Conservation (phyloP, 2,888 invertebrate species). For the Pandemis heparana region DNA sequence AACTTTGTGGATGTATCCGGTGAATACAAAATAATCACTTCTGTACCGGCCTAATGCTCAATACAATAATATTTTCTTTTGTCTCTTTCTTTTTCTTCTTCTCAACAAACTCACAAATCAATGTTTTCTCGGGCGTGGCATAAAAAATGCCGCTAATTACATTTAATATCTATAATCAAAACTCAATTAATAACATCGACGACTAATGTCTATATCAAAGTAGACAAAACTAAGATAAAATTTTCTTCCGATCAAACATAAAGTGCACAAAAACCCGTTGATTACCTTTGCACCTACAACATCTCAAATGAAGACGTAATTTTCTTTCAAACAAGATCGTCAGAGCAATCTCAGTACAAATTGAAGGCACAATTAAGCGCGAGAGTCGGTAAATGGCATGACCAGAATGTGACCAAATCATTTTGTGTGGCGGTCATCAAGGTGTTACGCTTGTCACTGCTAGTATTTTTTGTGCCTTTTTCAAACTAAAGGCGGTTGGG, state of each 20-base stretch:
- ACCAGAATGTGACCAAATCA: slow-evolving; percentile 79
- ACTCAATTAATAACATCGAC: background rate
- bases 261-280: background rate
- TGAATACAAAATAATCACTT: too few relatives aligned
- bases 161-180: too few relatives aligned
- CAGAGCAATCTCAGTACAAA: slow-evolving; percentile 33
- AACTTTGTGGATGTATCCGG: too few relatives aligned
- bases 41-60: too few relatives aligned
- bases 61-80: too few relatives aligned
- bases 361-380: slow-evolving; percentile 33
- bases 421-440: slow-evolving; percentile 73
- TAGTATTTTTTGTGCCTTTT: slow-evolving; percentile 16
- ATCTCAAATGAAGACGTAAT: slow-evolving; percentile 19
- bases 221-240: background rate
- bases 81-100: too few relatives aligned
- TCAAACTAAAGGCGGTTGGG: slow-evolving; percentile 3
- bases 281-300: background rate
- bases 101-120: too few relatives aligned
- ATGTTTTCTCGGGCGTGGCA: too few relatives aligned
- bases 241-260: background rate
- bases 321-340: slow-evolving; percentile 23
- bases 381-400: slow-evolving; percentile 57
- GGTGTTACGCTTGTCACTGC: slow-evolving; percentile 37
- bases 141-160: too few relatives aligned
- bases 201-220: background rate